Conservation (phyloP, 2,113 vertebrate species). For the Labrus mixtus region DNA sequence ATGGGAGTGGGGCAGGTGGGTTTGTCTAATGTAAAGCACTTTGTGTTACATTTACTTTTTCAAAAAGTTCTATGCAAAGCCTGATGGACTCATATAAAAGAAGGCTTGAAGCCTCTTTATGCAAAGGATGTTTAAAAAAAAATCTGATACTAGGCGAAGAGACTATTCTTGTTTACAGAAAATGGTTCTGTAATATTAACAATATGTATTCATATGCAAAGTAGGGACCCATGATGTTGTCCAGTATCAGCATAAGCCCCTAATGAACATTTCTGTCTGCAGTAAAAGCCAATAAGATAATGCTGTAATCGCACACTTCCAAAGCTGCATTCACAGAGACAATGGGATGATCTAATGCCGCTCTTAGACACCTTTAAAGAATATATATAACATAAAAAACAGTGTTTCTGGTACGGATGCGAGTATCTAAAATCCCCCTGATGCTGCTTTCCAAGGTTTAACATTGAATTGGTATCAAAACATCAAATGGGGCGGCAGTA, state of each 20-base stretch:
- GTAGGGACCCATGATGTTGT: not conserved
- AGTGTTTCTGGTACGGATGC: no score
- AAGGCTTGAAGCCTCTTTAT: not conserved
- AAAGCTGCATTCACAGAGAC: not conserved
- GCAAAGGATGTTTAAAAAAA: no score
- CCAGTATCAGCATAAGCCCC: not conserved
- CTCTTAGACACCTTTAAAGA: not conserved
- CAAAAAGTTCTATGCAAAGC: not conserved
- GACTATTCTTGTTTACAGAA: not conserved
- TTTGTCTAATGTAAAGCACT: not conserved
- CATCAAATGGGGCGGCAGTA: no score
- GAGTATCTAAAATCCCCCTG: no score
- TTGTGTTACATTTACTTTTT: not conserved
- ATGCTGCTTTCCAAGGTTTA: no score
- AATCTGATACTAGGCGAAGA: not conserved
- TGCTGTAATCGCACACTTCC: no score
- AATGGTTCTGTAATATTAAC: not conserved
- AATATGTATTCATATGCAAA: not conserved
- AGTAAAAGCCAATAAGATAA: not conserved
- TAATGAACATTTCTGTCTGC: not conserved
- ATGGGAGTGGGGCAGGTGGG: not conserved
- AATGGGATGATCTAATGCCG: not conserved
- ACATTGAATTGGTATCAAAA: no score
- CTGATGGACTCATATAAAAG: not conserved
- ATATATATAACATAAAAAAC: no score